Evolutionary conservation across 2,888 invertebrate genomes (phyloP).

Genomic region (Lepidocyrtoides sp.): DNA sequence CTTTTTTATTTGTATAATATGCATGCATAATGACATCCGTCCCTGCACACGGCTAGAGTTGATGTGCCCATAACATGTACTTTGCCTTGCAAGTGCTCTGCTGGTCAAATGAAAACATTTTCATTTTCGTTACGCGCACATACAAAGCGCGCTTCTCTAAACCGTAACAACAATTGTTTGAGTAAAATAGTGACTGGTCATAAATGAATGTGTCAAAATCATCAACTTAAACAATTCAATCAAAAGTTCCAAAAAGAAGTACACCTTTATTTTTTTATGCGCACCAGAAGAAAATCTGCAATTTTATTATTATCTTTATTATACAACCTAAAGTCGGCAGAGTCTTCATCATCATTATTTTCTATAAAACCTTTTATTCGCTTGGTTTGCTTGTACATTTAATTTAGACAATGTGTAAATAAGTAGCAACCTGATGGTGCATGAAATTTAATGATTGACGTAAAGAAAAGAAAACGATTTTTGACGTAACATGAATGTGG

Average conservation of each 20-base stretch:
- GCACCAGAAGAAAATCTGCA: no score
- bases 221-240: not conserved
- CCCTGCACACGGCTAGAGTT: no score
- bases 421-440: conserved; percentile 12
- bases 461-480: conserved; percentile 19
- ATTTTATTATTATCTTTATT: no score
- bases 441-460: conserved; percentile 29
- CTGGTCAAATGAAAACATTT: not conserved
- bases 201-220: conserved; percentile 48
- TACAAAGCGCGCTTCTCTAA: not conserved
- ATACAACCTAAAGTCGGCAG: not conserved
- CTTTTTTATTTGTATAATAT: not conserved
- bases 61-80: no score
- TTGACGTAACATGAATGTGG: conserved; percentile 48
- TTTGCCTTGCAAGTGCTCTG: not conserved
- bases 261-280: no score
- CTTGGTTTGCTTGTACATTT: conserved; percentile 31
- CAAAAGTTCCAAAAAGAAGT: not conserved
- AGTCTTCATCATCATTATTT: not conserved
- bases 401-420: conserved; percentile 29
- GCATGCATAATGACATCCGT: no score
- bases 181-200: conserved; percentile 18
- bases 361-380: not conserved
- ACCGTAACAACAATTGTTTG: conserved; percentile 2
- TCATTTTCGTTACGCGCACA: not conserved